Evolutionary conservation across 2,797 vertebrate genomes (phyloP).

Genomic region (Squalus acanthias): DNA sequence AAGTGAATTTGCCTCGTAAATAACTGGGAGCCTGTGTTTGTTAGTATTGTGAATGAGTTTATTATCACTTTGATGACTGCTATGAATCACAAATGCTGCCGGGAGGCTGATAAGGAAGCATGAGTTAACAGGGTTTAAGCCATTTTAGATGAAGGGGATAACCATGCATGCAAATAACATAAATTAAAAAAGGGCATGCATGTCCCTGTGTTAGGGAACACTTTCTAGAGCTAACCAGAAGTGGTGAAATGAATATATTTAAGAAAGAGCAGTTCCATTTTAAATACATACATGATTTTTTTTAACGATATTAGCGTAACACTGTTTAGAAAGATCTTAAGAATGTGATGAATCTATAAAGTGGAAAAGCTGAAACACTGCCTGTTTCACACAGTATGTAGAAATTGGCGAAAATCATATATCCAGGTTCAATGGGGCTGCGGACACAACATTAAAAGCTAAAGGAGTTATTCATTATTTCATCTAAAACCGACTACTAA

Average conservation of each 20-base stretch:
- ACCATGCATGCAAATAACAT: slow-evolving; percentile 39
- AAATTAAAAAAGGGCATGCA: slow-evolving; percentile 36
- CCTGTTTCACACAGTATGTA: neutral
- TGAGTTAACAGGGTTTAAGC: slow-evolving; percentile 59
- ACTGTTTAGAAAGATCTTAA: neutral
- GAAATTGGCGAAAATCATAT: neutral
- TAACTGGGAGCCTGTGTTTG: slow-evolving; percentile 91
- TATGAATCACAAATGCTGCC: slow-evolving; percentile 98
- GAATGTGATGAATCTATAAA: neutral
- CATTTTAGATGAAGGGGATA: slow-evolving; percentile 39
- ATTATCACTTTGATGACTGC: slow-evolving; percentile 99
- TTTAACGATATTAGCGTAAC: neutral
- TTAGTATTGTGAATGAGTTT: slow-evolving; percentile 94
- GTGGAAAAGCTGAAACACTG: neutral
- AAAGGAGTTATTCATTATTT: slow-evolving; percentile 31
- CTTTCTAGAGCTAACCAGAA: neutral
- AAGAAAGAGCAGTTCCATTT: neutral
- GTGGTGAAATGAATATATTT: neutral
- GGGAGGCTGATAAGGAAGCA: slow-evolving; percentile 80
- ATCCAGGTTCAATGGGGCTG: neutral
- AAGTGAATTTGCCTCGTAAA: slow-evolving; percentile 80
- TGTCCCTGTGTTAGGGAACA: slow-evolving; percentile 29
- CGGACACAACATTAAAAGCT: neutral
- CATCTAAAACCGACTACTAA: slow-evolving; percentile 4
- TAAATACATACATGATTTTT: neutral